Evolutionary conservation across 2,888 invertebrate genomes (phyloP), one percentile per base, ranked within the genome.

Genomic region (Callimorpha dominula): DNA sequence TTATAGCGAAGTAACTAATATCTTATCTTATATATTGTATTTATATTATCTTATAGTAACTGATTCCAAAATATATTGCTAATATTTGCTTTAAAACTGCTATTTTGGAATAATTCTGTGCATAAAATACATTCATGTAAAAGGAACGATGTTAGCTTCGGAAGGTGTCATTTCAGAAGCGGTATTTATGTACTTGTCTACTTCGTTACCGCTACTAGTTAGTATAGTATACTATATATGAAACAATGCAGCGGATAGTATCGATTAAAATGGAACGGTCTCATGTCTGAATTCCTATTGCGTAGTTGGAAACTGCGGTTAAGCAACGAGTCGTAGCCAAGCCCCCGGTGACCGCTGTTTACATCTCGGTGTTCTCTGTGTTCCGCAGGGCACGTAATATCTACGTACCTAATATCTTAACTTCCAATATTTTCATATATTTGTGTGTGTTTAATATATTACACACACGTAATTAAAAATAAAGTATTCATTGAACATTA

Each of bases 251-350:
- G n/a, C 43, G 3, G n/a, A 7, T 43, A 64, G 3, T 64, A 64
- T 43, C 63, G n/a, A 50, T 43, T 66, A 11, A 70, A 70, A 70
- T 54, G 20, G 70, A 65, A 64, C 43, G 65, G 12, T 12, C 14
- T 66, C 43, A 20, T 67, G 43, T 62, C 50, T 63, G 50, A 62
- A 71, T 71, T 71, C 46, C 71, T 71, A 67, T 67, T 63, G 20
- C 43, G 43, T 62, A 71, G 60, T 49, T 52, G 65, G 50, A 67
- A 50, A 52, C 62, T 71, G 67, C 67, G 71, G 71, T 67, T 65
- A 43, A 62, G 62, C 65, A 71, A 66, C 60, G 71, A 49, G 66
- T 71, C 71, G 46, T 49, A 17, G 50, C 42, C 62, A 67, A 62
- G 15, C 42, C 70, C 42, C 17, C 57, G 65, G 64, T 72, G n/a